Evolutionary conservation across 2,797 vertebrate genomes (phyloP).

Genomic region (Cichlasoma orientale): DNA sequence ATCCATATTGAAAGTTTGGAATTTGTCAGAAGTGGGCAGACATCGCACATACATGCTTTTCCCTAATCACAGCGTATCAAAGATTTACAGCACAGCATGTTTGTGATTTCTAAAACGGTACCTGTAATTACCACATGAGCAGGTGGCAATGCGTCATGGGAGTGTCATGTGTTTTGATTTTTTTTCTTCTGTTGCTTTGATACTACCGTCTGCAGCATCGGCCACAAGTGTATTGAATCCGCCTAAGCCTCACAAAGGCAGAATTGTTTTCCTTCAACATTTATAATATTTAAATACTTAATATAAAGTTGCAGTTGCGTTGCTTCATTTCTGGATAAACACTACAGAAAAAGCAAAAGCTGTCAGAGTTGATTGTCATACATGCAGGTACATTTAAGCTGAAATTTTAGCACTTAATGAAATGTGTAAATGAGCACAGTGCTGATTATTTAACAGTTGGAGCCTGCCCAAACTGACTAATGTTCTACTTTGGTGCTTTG

Average conservation of each 20-base stretch:
- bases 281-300: neutral
- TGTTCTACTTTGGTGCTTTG: neutral
- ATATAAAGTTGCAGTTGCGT: neutral
- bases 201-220: constrained; percentile 9
- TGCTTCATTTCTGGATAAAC: neutral
- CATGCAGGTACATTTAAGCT: neutral
- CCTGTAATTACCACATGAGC: constrained; percentile 49
- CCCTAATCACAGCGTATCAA: neutral
- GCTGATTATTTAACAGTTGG: constrained; percentile 1
- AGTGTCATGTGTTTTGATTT: constrained; percentile 24
- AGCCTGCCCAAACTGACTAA: neutral
- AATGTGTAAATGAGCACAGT: constrained; percentile 1
- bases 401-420: neutral
- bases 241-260: neutral
- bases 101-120: constrained; percentile 12
- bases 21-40: neutral
- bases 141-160: constrained; percentile 48
- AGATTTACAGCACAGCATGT: neutral
- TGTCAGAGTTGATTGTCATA: neutral
- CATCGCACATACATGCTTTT: neutral
- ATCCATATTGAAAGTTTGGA: neutral
- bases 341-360: neutral
- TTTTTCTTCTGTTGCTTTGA: neutral
- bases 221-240: neutral
- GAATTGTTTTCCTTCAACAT: neutral